A percentile compares a stretch with the other conserved stretches of the same genome.
Evolutionary conservation across 2,797 vertebrate genomes (phyloP).

Genomic region (Poeciliopsis paucimaculata): DNA sequence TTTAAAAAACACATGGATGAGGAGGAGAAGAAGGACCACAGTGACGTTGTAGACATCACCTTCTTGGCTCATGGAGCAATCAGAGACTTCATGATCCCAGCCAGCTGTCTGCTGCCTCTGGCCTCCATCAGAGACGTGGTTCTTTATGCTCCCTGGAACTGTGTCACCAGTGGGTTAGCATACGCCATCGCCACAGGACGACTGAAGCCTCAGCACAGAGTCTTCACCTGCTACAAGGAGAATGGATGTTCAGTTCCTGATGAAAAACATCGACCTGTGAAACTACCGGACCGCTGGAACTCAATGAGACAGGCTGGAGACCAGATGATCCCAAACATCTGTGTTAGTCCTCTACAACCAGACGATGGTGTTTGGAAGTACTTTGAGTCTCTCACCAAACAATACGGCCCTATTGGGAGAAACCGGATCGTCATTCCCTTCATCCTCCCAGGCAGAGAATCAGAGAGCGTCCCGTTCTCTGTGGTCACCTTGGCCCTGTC

Average conservation of each 20-base stretch:
- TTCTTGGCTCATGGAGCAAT: background rate
- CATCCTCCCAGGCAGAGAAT: background rate
- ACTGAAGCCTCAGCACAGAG: conserved; percentile 9
- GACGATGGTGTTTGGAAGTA: fast-evolving
- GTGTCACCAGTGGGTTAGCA: fast-evolving
- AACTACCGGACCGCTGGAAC: conserved; percentile 13
- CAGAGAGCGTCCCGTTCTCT: background rate
- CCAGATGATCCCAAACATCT: conserved; percentile 22
- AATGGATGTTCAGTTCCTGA: background rate
- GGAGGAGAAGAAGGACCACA: background rate
- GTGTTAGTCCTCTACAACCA: background rate
- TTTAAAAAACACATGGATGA: background rate
- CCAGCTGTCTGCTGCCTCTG: conserved; percentile 22
- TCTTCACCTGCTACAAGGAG: background rate
- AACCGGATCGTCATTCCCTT: conserved; percentile 20
- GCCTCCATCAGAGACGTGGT: conserved; percentile 16
- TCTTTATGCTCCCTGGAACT: conserved; percentile 36
- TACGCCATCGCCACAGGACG: background rate
- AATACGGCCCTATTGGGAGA: background rate
- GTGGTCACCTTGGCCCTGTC: conserved; percentile 23
- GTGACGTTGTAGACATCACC: conserved; percentile 13
- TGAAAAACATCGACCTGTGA: conserved; percentile 4
- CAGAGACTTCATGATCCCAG: background rate
- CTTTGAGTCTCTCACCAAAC: background rate
- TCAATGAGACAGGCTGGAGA: conserved; percentile 3